A percentile compares a stretch with the other conserved stretches of the same genome.
Conservation (phyloP, 2,888 invertebrate species). For the Eristalis arbustorum region DNA sequence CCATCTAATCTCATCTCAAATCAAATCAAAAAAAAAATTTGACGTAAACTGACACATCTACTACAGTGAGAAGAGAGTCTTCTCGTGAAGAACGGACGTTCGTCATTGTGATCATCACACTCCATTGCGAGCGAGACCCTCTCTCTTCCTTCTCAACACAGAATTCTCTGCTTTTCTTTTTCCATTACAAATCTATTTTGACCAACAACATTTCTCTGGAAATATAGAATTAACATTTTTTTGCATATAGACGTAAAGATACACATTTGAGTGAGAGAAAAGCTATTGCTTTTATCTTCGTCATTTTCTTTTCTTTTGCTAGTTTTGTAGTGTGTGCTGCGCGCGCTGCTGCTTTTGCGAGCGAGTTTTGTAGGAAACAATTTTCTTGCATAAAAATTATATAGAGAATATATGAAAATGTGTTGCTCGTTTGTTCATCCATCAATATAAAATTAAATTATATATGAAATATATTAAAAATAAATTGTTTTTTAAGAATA, state of each 20-base stretch:
- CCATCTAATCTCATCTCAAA: slow-evolving; percentile 10
- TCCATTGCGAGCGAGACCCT: slow-evolving; percentile 44
- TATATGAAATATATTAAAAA: slow-evolving; percentile 56
- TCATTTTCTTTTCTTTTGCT: neutral
- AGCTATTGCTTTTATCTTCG: slow-evolving; percentile 32
- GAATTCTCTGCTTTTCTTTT: slow-evolving; percentile 39
- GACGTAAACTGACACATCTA: slow-evolving; percentile 7
- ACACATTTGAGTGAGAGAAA: slow-evolving; percentile 10
- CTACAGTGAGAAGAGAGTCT: slow-evolving; percentile 34
- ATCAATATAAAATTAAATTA: slow-evolving; percentile 64
- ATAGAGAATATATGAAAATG: slow-evolving; percentile 51
- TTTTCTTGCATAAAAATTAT: slow-evolving; percentile 29
- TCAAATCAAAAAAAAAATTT: neutral
- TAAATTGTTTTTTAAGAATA: slow-evolving; percentile 35
- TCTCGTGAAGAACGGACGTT: slow-evolving; percentile 54
- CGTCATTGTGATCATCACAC: slow-evolving; percentile 22
- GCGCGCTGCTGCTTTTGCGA: neutral
- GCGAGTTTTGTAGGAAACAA: slow-evolving; percentile 52
- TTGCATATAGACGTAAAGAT: slow-evolving; percentile 14
- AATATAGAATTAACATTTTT: slow-evolving; percentile 33
- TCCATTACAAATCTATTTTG: slow-evolving; percentile 7
- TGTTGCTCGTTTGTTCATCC: slow-evolving; percentile 46
- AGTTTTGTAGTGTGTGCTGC: slow-evolving; percentile 18
- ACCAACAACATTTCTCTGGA: slow-evolving; percentile 34
- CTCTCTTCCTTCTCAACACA: slow-evolving; percentile 56